Conservation (phyloP, 35 echinoderm and acorn worm species). For the Apostichopus japonicus region DNA sequence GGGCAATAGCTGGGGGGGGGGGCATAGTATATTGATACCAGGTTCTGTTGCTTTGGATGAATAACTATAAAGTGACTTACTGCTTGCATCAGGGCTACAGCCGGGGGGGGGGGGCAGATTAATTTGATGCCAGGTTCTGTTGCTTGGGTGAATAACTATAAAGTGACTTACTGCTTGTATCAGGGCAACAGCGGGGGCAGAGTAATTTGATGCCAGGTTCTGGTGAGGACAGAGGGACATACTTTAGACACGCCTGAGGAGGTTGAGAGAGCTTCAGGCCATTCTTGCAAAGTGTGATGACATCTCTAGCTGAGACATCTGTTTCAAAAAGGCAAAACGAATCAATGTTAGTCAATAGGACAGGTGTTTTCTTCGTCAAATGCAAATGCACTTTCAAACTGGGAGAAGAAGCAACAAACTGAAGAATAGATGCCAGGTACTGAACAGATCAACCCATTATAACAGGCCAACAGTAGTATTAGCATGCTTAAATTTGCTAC, state of each 20-base stretch:
- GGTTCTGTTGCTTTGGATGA: too few species aligned
- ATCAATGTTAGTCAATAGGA: neutral
- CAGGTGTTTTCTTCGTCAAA: neutral
- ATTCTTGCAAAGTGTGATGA: conserved; percentile 36
- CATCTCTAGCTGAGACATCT: conserved; percentile 40
- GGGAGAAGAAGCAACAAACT: too few species aligned
- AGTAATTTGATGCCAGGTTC: conserved; percentile 6
- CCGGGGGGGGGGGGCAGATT: conserved; percentile 6
- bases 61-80: conserved; percentile 24
- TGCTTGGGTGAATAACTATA: neutral
- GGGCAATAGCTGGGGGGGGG: too few species aligned
- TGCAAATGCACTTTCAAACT: too few species aligned
- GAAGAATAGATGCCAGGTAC: too few species aligned
- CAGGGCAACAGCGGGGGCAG: conserved; percentile 24
- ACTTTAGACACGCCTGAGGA: conserved; percentile 33
- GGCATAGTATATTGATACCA: too few species aligned
- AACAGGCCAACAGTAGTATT: too few species aligned
- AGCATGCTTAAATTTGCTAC: too few species aligned
- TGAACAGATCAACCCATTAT: too few species aligned
- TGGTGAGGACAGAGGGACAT: neutral
- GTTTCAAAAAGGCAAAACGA: neutral
- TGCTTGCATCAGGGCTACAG: neutral
- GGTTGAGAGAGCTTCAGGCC: conserved; percentile 39
- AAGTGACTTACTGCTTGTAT: neutral
- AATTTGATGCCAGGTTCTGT: neutral